phyloP scores from a whole-genome alignment of 2,113 vertebrate species.

The Xerus inauris region DNA sequence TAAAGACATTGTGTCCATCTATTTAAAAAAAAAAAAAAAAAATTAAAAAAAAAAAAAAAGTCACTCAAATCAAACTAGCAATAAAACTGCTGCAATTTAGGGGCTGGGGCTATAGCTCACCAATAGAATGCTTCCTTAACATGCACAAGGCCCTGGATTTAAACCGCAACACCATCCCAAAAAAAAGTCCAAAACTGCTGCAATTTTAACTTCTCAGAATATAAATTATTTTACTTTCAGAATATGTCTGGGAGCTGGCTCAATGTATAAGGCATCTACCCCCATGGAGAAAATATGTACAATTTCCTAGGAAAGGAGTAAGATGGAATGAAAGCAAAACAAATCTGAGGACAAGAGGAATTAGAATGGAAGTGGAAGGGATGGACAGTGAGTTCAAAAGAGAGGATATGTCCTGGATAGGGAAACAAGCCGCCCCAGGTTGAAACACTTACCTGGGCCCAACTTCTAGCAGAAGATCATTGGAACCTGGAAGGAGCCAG shows the following conservation, averaged over 20 bases:
- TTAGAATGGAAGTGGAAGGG: neutral
- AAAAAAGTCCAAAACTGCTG: neutral
- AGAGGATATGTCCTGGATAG: neutral
- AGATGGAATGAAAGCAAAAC: neutral
- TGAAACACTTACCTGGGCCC: constrained; percentile 89
- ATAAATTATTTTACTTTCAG: neutral
- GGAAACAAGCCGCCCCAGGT: neutral
- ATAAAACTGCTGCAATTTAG: neutral
- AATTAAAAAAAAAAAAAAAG: no score
- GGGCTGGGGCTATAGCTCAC: neutral
- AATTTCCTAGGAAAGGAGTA: neutral
- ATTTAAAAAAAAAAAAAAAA: no score
- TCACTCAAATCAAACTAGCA: neutral
- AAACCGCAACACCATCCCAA: neutral
- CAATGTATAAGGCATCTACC: neutral
- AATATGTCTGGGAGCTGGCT: neutral
- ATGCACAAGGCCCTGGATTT: neutral
- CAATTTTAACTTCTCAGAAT: neutral
- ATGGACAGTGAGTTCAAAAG: neutral
- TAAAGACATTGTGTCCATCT: no score
- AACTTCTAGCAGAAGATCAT: constrained; percentile 90
- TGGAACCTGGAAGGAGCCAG: constrained; percentile 83
- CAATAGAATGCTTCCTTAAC: neutral
- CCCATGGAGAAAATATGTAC: neutral
- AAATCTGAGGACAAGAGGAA: neutral